Base-by-base conservation (phyloP, 2,113 vertebrate species). In the Eulacestoma nigropectus region DNA sequence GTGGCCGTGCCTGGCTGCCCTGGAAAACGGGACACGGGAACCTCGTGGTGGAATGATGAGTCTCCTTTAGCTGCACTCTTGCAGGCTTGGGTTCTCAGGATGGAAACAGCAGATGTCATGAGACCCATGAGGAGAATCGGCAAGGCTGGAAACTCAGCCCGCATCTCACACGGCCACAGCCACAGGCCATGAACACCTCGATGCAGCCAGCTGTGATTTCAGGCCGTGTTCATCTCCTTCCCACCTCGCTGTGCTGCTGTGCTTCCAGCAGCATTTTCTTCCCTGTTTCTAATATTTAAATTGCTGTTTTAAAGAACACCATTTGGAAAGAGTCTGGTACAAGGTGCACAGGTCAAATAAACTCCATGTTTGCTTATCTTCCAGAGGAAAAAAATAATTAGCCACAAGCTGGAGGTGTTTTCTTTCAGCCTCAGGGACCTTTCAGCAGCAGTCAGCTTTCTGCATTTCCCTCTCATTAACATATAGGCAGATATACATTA, bases 161-260 rank as follows among this genome's bases (percentile, higher is more conserved):
- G 2, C 0, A 0, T 11, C 44, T 8, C 6, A 0, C 49, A 15
- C 0, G 13, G 59, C 30, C 55, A 15, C 1, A 0, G 37, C 23
- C n/a, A 6, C 16, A 11, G 47, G 7, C 11, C 35, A 10, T 2
- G 60, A 42, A 3, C 20, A 30, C 3, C 67, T 29, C 11, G 0
- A 0, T 11, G 37, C 53, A 73, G 35, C 30, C 29, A 7, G 32
- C 84, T 77, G 50, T 10, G 13, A 22, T 3, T 39, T 13, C 86
- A 42, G 44, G 23, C 50, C 2, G 0, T 4, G 53, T 1, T 33
- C 60, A 6, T 15, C 64, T 41, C 42, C 13, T 18, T 11, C 42
- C 79, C 21, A 2, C 74, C 11, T 2, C 3, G 4, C 10, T 17
- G 25, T 10, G 68, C 46, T 73, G 63, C 79, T 75, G 8, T 8